These are phyloP conservation scores for Epistrophe eligans DNA, from an alignment of 2,888 invertebrate genomes.

Conservation along the genomic window DNA sequence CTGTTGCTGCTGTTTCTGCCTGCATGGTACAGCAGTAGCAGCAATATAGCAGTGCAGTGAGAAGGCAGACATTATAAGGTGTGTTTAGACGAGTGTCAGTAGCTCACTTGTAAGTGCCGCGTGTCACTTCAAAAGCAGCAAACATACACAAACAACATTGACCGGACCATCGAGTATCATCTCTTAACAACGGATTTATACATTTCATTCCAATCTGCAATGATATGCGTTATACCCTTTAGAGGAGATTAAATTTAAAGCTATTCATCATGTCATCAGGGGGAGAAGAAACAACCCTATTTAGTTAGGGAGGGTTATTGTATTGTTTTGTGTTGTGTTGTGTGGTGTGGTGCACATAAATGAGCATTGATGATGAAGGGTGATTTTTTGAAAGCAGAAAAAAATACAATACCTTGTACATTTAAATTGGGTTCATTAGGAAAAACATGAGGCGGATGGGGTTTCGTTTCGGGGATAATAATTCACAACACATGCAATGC, in stretches of 20 bases:
- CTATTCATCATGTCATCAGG: background rate
- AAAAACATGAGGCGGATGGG: background rate
- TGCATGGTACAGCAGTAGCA: background rate
- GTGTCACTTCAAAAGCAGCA: constrained; percentile 70
- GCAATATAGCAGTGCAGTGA: constrained; percentile 2
- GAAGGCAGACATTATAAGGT: constrained; percentile 25
- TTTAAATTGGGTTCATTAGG: constrained; percentile 41
- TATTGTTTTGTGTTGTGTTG: background rate
- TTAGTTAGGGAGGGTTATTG: no score
- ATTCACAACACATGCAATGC: background rate
- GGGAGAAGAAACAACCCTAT: constrained; percentile 8
- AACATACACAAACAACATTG: constrained; percentile 39
- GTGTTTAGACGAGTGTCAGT: constrained; percentile 57
- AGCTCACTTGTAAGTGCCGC: constrained; percentile 73
- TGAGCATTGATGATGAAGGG: constrained; percentile 31
- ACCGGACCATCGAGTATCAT: constrained; percentile 21
- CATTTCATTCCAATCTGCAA: constrained; percentile 45
- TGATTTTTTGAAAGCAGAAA: constrained; percentile 9
- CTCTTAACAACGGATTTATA: constrained; percentile 44
- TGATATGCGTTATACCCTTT: constrained; percentile 49
- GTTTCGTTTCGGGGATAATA: constrained; percentile 9
- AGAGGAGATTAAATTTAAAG: constrained; percentile 29
- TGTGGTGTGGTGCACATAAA: constrained; percentile 23
- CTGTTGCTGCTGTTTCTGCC: background rate
- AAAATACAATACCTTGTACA: constrained; percentile 8